Base-by-base conservation (phyloP, 2,113 vertebrate genomes). In the Chrysemys picta region DNA sequence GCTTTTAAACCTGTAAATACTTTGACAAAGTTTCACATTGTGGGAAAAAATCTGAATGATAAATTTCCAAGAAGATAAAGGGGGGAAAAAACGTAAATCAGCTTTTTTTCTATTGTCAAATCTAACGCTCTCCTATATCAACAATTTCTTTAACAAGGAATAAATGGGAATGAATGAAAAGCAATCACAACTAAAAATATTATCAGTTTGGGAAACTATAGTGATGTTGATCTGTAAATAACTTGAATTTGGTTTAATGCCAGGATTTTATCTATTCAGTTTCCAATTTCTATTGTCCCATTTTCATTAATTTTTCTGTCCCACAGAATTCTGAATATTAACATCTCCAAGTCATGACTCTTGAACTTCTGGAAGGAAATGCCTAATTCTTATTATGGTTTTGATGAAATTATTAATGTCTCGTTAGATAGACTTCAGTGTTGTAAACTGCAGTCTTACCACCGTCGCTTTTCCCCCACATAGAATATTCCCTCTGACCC, bases 201-300 rank as follows among this genome's bases (percentile, higher is more conserved):
- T 89, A 93, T 90, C 84, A 4, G 38, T 78, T 93, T 87, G 31
- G 86, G 78, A 87, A 87, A 76, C 7, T 65, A 84, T 35, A 87
- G 69, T 81, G 53, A 80, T 29, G 14, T 6, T 65, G 0, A 1
- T 79, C 81, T 4, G 56, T 53, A 45, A 92, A 62, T 42, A n/a
- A 59, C 27, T 59, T 59, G 57, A 59, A 14, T 59, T 59, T 59
- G 57, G 27, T 12, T 31, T 59, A 31, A 12, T 59, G 57, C 27
- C 29, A 59, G 27, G 27, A 59, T 59, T 29, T 59, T 88, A 80
- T 47, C 72, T 88, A 69, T 91, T 69, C 79, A 6, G 6, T 82
- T 90, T 89, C 89, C n/a, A 79, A 75, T 81, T 2, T 90, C 17
- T 27, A 56, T 78, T 0, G 45, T 87, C 1, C 3, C 2, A 88